Evolutionary conservation across 2,113 vertebrate genomes (phyloP).

Genomic region (Misgurnus anguillicaudatus): DNA sequence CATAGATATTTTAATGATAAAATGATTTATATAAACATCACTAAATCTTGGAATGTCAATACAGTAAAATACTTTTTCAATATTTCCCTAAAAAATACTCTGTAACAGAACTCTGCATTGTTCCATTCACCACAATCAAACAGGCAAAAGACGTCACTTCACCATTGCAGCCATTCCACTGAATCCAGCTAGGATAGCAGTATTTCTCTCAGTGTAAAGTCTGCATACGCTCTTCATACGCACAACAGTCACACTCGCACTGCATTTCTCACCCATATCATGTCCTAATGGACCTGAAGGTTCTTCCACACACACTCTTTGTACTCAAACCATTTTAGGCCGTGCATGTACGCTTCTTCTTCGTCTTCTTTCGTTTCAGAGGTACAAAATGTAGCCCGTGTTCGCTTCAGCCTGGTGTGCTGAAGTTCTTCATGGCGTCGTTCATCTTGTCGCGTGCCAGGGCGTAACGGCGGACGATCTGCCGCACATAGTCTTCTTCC

Average conservation of each 20-base stretch:
- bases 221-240: conserved; percentile 9
- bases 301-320: conserved; percentile 31
- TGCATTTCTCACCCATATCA: neutral
- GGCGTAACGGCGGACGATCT: conserved; percentile 85
- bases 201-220: conserved; percentile 10
- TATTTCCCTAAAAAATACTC: neutral
- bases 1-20: neutral
- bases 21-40: neutral
- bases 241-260: conserved; percentile 20
- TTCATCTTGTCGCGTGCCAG: conserved; percentile 83
- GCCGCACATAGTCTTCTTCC: conserved; percentile 89
- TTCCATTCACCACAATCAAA: neutral
- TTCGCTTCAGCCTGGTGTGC: conserved; percentile 78
- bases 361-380: neutral
- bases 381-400: neutral
- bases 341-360: neutral
- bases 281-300: neutral
- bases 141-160: conserved; percentile 6
- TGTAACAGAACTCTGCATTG: neutral
- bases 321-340: neutral
- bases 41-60: neutral
- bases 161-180: neutral
- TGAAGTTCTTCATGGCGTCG: conserved; percentile 77
- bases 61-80: neutral
- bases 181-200: neutral